These are phyloP conservation scores for Euthynnus affinis DNA, from an alignment of 2,797 vertebrate genomes.

Conservation along the genomic window DNA sequence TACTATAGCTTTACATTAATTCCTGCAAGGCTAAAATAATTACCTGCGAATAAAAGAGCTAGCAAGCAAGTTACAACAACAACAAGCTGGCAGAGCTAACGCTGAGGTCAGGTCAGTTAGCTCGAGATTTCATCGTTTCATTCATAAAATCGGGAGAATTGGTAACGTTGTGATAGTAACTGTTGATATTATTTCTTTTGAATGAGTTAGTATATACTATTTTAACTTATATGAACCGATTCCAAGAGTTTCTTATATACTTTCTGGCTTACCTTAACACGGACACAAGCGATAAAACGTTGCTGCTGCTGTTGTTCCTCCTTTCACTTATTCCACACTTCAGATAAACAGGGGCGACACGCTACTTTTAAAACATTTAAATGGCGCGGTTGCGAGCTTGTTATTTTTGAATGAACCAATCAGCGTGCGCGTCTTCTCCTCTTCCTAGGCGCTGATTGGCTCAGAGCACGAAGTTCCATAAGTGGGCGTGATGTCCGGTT, in stretches of 20 bases:
- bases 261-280: constrained; percentile 54
- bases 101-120: not conserved
- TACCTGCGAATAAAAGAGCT: not conserved
- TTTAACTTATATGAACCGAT: no score
- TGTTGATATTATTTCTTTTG: not conserved
- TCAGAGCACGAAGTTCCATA: not conserved
- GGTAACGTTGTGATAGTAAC: not conserved
- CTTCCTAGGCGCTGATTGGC: constrained; percentile 76
- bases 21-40: no score
- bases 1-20: not conserved
- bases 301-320: not conserved
- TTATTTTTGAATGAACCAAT: constrained; percentile 86
- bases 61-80: not conserved
- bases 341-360: not conserved
- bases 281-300: not conserved
- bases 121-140: not conserved
- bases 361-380: constrained; percentile 83
- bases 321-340: constrained; percentile 20
- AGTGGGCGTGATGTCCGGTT: constrained; percentile 32
- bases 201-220: not conserved
- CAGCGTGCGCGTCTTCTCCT: not conserved
- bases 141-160: not conserved
- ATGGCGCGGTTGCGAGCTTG: constrained; percentile 53
- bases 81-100: constrained; percentile 21
- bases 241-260: accelerated